Evolutionary conservation across 1,140 invertebrate genomes (phyloP), one percentile per base, ranked within the genome.

Genomic region (Notospermus geniculatus): DNA sequence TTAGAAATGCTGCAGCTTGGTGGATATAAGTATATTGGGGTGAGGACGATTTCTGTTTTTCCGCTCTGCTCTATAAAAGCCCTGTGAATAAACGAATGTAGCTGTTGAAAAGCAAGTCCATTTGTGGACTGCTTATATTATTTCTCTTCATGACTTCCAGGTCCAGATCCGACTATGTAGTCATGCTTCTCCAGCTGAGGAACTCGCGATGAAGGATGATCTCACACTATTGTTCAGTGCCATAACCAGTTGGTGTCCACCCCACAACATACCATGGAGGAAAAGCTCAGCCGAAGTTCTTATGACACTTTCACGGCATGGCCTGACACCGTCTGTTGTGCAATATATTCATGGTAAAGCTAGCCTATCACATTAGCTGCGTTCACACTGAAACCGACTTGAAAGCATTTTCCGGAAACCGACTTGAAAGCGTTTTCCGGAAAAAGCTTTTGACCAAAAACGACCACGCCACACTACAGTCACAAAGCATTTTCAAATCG

Each of bases 281-380:
- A 97, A 97, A 82, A 95, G 91, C 69, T 93, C 95, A 0, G 91
- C 92, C 27, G 94, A 98, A 86, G 93, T 98, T 59, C 83, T 98
- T 57, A 95, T 97, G 46, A 97, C 94, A 11, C 84, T 98, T 60
- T 95, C 95, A 19, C 85, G 93, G 72, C 94, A 98, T 83, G 93
- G 94, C 43, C 85, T 98, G 29, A 92, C 92, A 41, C 88, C 90
- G 69, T 88, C 89, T 71, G 95, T 98, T 71, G 91, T 98, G 67
- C 90, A 90, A 68, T 98, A 98, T 78, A 97, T 99, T 78, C 94
- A 98, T 84, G 92, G 94, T 97, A 83, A 88, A 89, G 85, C 17
- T 28, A 30, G 30, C 39, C 54, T 7, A 13, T 15, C 7, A 29
- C 15, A 2, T 23, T 55, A 13, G n/a, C 23, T 25, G 2, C 7